phyloP scores from a whole-genome alignment of 2,113 vertebrate species.

The Sturnus vulgaris region DNA sequence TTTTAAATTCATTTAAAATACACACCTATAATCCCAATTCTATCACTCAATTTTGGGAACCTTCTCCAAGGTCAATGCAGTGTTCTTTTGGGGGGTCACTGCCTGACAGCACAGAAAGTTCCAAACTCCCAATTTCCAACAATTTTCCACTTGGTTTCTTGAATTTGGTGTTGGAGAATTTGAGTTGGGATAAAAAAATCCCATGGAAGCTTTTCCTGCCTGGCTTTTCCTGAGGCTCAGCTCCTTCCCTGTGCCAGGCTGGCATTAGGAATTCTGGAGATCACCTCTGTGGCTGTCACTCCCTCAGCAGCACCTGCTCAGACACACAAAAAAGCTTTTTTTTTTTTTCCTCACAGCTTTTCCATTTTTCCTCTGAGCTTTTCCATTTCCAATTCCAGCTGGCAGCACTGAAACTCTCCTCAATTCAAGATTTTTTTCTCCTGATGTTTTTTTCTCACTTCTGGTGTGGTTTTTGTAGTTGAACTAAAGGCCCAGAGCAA shows the following conservation, averaged over 20 bases:
- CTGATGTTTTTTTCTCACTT: neutral
- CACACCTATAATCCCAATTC: too few species aligned
- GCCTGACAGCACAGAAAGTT: too few species aligned
- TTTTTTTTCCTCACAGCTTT: too few species aligned
- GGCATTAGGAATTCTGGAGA: neutral
- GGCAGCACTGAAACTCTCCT: neutral
- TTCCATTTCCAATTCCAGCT: neutral
- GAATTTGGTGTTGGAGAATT: neutral
- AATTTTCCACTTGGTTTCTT: neutral
- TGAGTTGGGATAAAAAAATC: neutral
- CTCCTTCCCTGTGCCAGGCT: too few species aligned
- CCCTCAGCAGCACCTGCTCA: neutral
- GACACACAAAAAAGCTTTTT: neutral
- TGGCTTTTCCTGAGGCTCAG: too few species aligned
- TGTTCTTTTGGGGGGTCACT: too few species aligned
- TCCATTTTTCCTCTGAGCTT: too few species aligned
- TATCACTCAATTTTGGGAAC: too few species aligned
- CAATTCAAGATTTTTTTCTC: neutral
- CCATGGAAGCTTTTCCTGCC: neutral
- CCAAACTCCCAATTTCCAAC: too few species aligned
- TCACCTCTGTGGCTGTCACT: neutral
- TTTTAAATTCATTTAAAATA: too few species aligned
- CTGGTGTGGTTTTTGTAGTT: neutral
- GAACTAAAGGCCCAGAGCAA: neutral
- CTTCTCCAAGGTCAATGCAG: too few species aligned